Conservation (phyloP, 2,113 vertebrate genomes). For the Oreochromis niloticus region DNA sequence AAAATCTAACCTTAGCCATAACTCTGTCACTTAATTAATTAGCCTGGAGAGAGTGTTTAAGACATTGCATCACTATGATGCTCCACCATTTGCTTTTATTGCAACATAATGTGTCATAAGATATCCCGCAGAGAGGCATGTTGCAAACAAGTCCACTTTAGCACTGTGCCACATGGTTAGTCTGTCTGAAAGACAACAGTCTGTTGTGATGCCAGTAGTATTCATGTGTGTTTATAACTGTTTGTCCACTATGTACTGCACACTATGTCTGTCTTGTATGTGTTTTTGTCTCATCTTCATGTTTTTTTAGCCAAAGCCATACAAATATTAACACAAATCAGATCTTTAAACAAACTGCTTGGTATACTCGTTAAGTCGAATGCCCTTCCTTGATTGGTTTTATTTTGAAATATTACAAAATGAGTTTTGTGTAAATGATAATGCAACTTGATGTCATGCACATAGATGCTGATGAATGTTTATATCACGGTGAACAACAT, state of each 20-base stretch:
- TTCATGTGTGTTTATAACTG: constrained; percentile 31
- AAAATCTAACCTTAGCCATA: constrained; percentile 29
- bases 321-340: background rate
- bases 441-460: constrained; percentile 48
- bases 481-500: constrained; percentile 72
- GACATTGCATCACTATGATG: constrained; percentile 19
- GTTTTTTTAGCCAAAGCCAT: constrained; percentile 4
- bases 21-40: constrained; percentile 38
- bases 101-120: constrained; percentile 59
- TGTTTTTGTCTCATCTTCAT: constrained; percentile 45
- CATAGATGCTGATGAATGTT: constrained; percentile 63
- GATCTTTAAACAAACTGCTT: background rate
- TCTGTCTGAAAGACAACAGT: constrained; percentile 6
- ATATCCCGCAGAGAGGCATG: constrained; percentile 44
- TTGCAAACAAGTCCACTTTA: constrained; percentile 27
- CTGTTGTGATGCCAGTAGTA: constrained; percentile 5
- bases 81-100: constrained; percentile 48
- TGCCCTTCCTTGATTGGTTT: background rate
- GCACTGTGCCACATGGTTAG: constrained; percentile 33
- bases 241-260: constrained; percentile 37
- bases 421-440: constrained; percentile 2
- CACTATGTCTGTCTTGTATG: constrained; percentile 45
- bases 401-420: constrained; percentile 4
- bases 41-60: constrained; percentile 39
- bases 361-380: background rate